Conservation (phyloP, 2,113 vertebrate genomes). For the Emydocephalus ijimae region DNA sequence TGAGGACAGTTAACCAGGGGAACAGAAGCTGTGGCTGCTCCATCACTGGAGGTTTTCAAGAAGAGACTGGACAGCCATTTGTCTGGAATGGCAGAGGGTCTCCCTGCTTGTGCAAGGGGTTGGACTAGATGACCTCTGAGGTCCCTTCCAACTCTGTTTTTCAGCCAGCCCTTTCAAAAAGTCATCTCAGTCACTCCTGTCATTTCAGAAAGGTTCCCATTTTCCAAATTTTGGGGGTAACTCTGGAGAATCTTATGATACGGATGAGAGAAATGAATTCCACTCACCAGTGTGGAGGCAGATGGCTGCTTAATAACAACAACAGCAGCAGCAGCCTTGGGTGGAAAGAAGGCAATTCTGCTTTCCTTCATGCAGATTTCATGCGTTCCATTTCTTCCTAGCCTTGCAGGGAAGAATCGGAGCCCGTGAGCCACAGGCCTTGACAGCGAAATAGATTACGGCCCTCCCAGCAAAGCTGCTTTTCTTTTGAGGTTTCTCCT, state of each 20-base stretch:
- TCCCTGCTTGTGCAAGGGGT: neutral
- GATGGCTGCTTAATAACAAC: no score
- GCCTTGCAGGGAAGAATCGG: slow-evolving; percentile 25
- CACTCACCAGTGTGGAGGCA: no score
- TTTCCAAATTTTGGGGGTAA: neutral
- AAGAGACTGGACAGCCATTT: neutral
- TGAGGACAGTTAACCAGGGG: no score
- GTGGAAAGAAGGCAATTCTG: slow-evolving; percentile 13
- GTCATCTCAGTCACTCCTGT: neutral
- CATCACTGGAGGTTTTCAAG: neutral
- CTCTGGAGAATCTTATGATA: neutral
- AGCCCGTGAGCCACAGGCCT: neutral
- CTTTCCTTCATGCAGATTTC: slow-evolving; percentile 34
- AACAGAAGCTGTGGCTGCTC: no score
- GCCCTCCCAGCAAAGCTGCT: neutral
- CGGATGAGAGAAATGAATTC: neutral
- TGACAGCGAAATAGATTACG: neutral
- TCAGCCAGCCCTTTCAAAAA: neutral
- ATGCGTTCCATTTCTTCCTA: slow-evolving; percentile 25
- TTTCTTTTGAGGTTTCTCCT: slow-evolving; percentile 16
- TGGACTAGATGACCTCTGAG: neutral
- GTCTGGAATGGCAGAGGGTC: neutral
- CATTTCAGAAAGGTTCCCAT: neutral
- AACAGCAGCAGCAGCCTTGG: neutral
- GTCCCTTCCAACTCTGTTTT: neutral